phyloP scores from a whole-genome alignment of 2,888 invertebrate species.

The Harmothoe impar region DNA sequence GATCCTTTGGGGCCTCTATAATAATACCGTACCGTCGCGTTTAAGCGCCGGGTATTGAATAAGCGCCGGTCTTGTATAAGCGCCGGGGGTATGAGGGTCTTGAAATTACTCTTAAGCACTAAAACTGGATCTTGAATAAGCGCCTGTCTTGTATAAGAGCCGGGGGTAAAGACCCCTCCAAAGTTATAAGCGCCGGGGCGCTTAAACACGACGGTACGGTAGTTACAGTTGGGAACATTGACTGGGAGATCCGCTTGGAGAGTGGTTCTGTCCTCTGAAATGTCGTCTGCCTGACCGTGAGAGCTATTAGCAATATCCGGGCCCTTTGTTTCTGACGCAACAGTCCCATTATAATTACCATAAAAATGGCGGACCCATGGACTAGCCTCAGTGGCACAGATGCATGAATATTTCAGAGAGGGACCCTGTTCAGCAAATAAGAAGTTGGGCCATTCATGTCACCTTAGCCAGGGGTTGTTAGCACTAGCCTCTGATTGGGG shows the following conservation, averaged over 20 bases:
- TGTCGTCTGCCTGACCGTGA: neutral
- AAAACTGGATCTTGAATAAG: too few species aligned
- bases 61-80: too few species aligned
- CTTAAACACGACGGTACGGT: too few species aligned
- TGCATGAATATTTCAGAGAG: conserved; percentile 1
- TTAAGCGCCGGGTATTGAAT: too few species aligned
- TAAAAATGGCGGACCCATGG: conserved; percentile 11
- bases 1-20: neutral
- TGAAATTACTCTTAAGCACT: too few species aligned
- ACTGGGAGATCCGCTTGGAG: neutral
- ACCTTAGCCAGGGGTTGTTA: neutral
- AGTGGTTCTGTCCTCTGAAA: neutral
- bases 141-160: too few species aligned
- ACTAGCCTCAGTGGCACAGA: neutral
- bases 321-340: conserved; percentile 54
- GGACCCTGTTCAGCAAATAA: neutral
- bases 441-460: neutral
- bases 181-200: too few species aligned
- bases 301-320: conserved; percentile 36
- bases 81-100: too few species aligned
- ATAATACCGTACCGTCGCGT: too few species aligned
- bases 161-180: too few species aligned
- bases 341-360: conserved; percentile 39
- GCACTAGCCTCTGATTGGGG: neutral
- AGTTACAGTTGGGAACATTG: neutral